These are phyloP conservation scores for Trachurus trachurus DNA, from an alignment of 2,797 vertebrate genomes.

Conservation along the genomic window DNA sequence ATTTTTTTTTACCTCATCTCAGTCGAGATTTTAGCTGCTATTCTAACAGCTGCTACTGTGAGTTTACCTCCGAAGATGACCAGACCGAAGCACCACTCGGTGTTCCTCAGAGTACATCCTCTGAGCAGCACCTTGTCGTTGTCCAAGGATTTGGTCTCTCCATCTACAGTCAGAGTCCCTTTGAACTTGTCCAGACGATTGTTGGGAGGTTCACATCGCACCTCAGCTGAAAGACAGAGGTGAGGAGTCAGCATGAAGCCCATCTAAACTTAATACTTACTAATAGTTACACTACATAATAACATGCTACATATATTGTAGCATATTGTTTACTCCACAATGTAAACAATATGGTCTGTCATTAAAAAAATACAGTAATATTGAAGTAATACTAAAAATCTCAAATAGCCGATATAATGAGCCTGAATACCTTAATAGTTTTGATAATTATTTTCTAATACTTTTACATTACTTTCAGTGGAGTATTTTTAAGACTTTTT, in stretches of 20 bases:
- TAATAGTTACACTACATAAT: too few relatives aligned
- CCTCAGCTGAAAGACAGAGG: conserved; percentile 84
- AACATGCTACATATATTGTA: not conserved
- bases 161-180: conserved; percentile 85
- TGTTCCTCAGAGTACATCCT: conserved; percentile 95
- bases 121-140: conserved; percentile 93
- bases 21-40: too few relatives aligned
- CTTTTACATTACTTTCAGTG: not conserved
- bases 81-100: conserved; percentile 96
- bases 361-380: too few relatives aligned
- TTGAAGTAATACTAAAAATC: too few relatives aligned
- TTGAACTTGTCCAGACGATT: conserved; percentile 93
- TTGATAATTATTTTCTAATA: too few relatives aligned
- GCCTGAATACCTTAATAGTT: too few relatives aligned
- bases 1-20: too few relatives aligned
- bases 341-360: too few relatives aligned
- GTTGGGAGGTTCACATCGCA: conserved; percentile 93
- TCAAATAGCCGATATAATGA: too few relatives aligned
- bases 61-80: conserved; percentile 94
- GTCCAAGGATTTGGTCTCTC: conserved; percentile 87
- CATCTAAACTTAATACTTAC: too few relatives aligned
- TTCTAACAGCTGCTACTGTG: not conserved
- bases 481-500: not conserved
- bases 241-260: not conserved
- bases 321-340: too few relatives aligned